Evolutionary conservation across 2,888 invertebrate genomes (phyloP).

Genomic region (Lobophora halterata): DNA sequence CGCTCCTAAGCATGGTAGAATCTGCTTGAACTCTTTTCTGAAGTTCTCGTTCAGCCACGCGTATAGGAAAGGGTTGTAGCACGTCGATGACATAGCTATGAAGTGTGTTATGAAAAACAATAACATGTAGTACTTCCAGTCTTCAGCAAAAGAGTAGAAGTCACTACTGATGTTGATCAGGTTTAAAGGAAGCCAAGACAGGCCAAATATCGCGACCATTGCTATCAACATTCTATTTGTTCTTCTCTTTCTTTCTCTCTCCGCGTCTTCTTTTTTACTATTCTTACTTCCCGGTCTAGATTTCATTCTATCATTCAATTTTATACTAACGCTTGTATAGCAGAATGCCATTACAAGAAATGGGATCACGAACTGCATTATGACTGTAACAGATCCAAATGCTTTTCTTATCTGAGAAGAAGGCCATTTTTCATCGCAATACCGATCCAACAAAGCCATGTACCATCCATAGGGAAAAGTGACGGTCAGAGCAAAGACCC

Average conservation of each 20-base stretch:
- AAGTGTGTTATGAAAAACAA: slow-evolving; percentile 91
- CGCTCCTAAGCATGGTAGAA: slow-evolving; percentile 83
- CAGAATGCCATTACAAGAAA: slow-evolving; percentile 93
- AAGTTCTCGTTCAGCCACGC: slow-evolving; percentile 98
- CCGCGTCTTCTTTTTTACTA: slow-evolving; percentile 88
- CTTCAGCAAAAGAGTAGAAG: slow-evolving; percentile 81
- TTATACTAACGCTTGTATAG: slow-evolving; percentile 90
- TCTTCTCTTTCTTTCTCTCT: slow-evolving; percentile 88
- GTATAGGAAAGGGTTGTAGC: slow-evolving; percentile 96
- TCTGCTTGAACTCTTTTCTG: slow-evolving; percentile 92
- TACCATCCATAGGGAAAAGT: slow-evolving; percentile 93
- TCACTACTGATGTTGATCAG: slow-evolving; percentile 88
- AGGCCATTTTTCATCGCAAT: slow-evolving; percentile 90
- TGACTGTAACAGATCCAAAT: slow-evolving; percentile 89
- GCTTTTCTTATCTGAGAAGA: slow-evolving; percentile 84
- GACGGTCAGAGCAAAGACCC: slow-evolving; percentile 89
- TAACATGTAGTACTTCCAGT: slow-evolving; percentile 87
- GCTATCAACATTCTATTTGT: slow-evolving; percentile 95
- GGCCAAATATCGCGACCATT: slow-evolving; percentile 93
- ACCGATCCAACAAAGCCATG: slow-evolving; percentile 81
- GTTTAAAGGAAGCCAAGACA: slow-evolving; percentile 93
- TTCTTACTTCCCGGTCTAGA: slow-evolving; percentile 88
- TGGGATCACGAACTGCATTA: slow-evolving; percentile 92
- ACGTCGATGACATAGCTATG: slow-evolving; percentile 95
- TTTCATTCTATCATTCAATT: slow-evolving; percentile 86